These are phyloP conservation scores for Rhegmatorhina hoffmannsi DNA, from an alignment of 2,113 vertebrate species.

Conservation along the genomic window DNA sequence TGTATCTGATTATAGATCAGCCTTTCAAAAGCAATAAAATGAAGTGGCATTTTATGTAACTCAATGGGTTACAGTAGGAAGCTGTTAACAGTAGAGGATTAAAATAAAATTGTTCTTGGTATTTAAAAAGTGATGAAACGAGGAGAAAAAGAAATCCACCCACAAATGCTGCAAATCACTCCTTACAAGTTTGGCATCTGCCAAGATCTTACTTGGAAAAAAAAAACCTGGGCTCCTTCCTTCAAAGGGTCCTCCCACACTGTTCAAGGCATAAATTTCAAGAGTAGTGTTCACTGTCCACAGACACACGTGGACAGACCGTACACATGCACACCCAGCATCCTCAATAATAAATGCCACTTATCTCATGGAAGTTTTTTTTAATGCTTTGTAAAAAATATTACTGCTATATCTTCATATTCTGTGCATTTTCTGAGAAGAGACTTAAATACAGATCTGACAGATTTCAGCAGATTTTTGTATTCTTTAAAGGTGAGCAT, in stretches of 20 bases:
- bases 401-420: not conserved
- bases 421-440: not conserved
- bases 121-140: slow-evolving; percentile 53
- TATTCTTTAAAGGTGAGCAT: not conserved
- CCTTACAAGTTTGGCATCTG: slow-evolving; percentile 11
- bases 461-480: not conserved
- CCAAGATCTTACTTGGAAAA: slow-evolving; percentile 4
- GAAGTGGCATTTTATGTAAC: slow-evolving; percentile 58
- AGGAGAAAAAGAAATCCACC: slow-evolving; percentile 65
- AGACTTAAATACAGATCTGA: not conserved
- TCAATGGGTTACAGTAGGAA: slow-evolving; percentile 61
- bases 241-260: not conserved
- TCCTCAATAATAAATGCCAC: not conserved
- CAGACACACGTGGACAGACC: not conserved
- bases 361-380: rapidly evolving
- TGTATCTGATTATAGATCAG: slow-evolving; percentile 37
- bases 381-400: not conserved
- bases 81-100: slow-evolving; percentile 46
- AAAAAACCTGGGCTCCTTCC: not conserved
- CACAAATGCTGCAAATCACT: slow-evolving; percentile 25
- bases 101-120: slow-evolving; percentile 64
- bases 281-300: not conserved
- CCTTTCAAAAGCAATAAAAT: slow-evolving; percentile 37
- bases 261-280: not conserved
- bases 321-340: not conserved